Conservation (phyloP, 2,888 invertebrate species). For the Perizoma flavofasciatum region DNA sequence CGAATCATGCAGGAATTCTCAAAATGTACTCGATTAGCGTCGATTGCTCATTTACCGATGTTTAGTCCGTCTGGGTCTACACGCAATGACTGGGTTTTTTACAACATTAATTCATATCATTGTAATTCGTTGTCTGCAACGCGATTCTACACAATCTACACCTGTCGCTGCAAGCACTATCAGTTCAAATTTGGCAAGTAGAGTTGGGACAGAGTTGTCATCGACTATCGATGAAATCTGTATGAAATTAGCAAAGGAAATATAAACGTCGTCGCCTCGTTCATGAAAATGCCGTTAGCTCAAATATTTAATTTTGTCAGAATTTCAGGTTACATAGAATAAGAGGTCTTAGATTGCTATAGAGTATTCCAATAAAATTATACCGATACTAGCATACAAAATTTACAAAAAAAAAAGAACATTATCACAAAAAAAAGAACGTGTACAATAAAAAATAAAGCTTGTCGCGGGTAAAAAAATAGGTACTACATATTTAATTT, state of each 20-base stretch:
- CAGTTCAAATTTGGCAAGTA: slow-evolving; percentile 48
- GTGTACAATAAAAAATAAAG: too few relatives aligned
- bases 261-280: too few relatives aligned
- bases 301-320: too few relatives aligned
- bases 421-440: too few relatives aligned
- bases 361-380: too few relatives aligned
- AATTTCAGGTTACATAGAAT: too few relatives aligned
- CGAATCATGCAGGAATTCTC: slow-evolving; percentile 30
- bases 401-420: too few relatives aligned
- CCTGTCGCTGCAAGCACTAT: slow-evolving; percentile 68
- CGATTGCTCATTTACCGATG: slow-evolving; percentile 43
- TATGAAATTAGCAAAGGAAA: too few relatives aligned
- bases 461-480: too few relatives aligned
- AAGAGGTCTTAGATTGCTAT: too few relatives aligned
- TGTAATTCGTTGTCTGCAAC: slow-evolving; percentile 28
- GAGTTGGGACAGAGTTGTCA: slow-evolving; percentile 31
- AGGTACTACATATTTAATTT: background rate
- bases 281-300: too few relatives aligned
- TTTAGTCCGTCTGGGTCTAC: slow-evolving; percentile 47
- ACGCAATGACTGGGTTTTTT: slow-evolving; percentile 52
- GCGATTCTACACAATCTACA: slow-evolving; percentile 53
- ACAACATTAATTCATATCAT: slow-evolving; percentile 37
- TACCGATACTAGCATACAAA: too few relatives aligned
- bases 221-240: slow-evolving; percentile 27
- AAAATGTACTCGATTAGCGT: slow-evolving; percentile 33